These are phyloP conservation scores for Perizoma affinitatum DNA, from an alignment of 2,888 invertebrate genomes.

Conservation along the genomic window DNA sequence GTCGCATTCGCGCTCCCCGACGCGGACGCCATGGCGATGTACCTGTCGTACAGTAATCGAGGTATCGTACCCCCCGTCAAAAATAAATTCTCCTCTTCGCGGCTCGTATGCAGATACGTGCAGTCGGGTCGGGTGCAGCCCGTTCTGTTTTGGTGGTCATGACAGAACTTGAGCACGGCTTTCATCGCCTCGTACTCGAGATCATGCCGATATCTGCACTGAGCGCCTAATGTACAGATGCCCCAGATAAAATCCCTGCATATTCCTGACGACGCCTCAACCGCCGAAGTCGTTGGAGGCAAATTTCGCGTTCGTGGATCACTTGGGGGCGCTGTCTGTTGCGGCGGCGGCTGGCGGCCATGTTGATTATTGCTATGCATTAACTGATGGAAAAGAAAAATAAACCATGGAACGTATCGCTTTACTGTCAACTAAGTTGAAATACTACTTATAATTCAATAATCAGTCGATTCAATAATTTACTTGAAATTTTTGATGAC, in stretches of 20 bases:
- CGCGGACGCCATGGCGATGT: constrained; percentile 52
- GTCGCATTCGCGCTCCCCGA: constrained; percentile 31
- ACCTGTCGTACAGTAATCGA: constrained; percentile 59
- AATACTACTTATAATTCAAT: too few relatives aligned
- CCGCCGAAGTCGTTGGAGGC: constrained; percentile 30
- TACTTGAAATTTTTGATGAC: too few relatives aligned
- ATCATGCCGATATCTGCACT: constrained; percentile 65
- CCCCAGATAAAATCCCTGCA: constrained; percentile 73
- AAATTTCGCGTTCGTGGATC: constrained; percentile 37
- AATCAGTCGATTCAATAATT: too few relatives aligned
- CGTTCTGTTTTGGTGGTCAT: constrained; percentile 68
- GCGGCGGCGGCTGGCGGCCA: constrained; percentile 61
- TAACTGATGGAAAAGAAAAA: constrained; percentile 34
- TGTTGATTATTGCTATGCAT: constrained; percentile 58
- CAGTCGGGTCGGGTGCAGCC: constrained; percentile 65
- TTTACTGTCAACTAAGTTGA: too few relatives aligned
- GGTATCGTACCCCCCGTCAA: constrained; percentile 59
- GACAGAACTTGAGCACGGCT: constrained; percentile 67
- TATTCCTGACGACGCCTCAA: constrained; percentile 38
- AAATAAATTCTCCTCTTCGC: constrained; percentile 66
- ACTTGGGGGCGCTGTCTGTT: constrained; percentile 47
- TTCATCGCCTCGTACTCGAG: constrained; percentile 66
- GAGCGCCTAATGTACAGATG: constrained; percentile 59
- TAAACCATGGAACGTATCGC: too few relatives aligned
- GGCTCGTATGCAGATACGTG: constrained; percentile 63